Base-by-base conservation (phyloP, 2,113 vertebrate species). In the Carollia perspicillata region DNA sequence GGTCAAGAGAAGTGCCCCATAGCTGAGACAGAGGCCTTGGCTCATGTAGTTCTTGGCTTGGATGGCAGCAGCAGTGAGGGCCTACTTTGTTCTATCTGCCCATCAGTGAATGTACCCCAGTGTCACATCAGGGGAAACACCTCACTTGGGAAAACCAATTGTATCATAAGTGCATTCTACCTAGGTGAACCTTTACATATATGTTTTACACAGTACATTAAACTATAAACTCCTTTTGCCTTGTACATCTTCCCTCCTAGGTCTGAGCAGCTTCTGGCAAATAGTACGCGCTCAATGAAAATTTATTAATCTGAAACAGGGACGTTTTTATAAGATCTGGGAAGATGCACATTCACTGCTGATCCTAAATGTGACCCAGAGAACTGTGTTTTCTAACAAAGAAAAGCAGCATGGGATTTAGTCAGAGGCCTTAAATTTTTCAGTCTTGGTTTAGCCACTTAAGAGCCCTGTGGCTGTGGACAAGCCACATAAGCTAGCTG, bases 391-490 rank as follows among this genome's bases (percentile, higher is more conserved):
- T 84, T 78, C 47, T 83, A 72, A 92, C 49, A 42, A 77, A 58
- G 28, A 63, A 93, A 33, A 26, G 23, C 35, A 11, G 81, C 44
- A 66, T 16, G 78, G 58, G 16, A 85, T 95, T 95, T 65, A 90
- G 51, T 90, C 58, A 93, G 69, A 95, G 69, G 23, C 23, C 88
- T 87, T 65, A 75, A 13, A n/a, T 79, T 84, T 92, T 94, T 89
- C 75, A 65, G 44, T 84, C 71, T 92, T 86, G 30, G 20, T 77
- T 91, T 20, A 94, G 92, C 44, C 23, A 75, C 23, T 84, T n/a
- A 94, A 81, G 40, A 77, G 23, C 74, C 80, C 90, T n/a, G 28
- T 83, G 47, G 53, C 26, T 83, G 51, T 75, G 51, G n/a, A 78
- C 9, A 78, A 94, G 51, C 65, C 86, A 85, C 17, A 58, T 77